phyloP scores from a whole-genome alignment of 2,888 invertebrate genomes.

The Homarus gammarus region DNA sequence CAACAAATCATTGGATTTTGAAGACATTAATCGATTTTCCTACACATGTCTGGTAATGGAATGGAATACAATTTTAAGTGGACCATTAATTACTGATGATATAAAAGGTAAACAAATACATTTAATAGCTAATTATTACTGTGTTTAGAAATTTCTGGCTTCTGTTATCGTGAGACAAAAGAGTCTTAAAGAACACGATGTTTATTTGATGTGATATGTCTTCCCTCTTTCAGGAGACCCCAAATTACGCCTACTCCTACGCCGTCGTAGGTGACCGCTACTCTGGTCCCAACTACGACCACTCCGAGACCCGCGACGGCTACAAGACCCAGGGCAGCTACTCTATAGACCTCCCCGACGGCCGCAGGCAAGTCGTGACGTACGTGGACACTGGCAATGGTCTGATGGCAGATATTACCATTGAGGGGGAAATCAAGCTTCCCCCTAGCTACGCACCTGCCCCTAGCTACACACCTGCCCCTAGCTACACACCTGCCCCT shows the following conservation, averaged over 20 bases:
- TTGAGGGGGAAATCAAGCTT: slow-evolving; percentile 58
- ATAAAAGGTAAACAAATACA: too few species aligned
- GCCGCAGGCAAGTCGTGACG: slow-evolving; percentile 61
- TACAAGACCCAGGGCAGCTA: slow-evolving; percentile 62
- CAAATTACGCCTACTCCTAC: slow-evolving; percentile 50
- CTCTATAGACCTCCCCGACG: slow-evolving; percentile 68
- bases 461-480: slow-evolving; percentile 2
- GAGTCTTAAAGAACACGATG: too few species aligned
- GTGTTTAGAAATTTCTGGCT: too few species aligned
- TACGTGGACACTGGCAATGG: slow-evolving; percentile 68
- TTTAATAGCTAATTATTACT: too few species aligned
- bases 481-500: too few species aligned
- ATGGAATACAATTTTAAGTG: too few species aligned
- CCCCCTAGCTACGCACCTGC: slow-evolving; percentile 31
- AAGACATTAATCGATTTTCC: too few species aligned
- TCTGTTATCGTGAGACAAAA: too few species aligned
- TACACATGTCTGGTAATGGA: too few species aligned
- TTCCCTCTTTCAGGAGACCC: slow-evolving; percentile 1
- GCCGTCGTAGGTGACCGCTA: slow-evolving; percentile 51
- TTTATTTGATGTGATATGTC: too few species aligned
- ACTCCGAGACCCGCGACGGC: slow-evolving; percentile 36
- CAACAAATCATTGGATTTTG: too few species aligned
- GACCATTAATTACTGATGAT: too few species aligned
- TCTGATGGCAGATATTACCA: slow-evolving; percentile 58
- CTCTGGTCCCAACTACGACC: slow-evolving; percentile 45